Percentiles rank a stretch among this genome's conserved stretches.
phyloP scores from a whole-genome alignment of 2,797 vertebrate genomes.

The Tauraco hartlaubi region DNA sequence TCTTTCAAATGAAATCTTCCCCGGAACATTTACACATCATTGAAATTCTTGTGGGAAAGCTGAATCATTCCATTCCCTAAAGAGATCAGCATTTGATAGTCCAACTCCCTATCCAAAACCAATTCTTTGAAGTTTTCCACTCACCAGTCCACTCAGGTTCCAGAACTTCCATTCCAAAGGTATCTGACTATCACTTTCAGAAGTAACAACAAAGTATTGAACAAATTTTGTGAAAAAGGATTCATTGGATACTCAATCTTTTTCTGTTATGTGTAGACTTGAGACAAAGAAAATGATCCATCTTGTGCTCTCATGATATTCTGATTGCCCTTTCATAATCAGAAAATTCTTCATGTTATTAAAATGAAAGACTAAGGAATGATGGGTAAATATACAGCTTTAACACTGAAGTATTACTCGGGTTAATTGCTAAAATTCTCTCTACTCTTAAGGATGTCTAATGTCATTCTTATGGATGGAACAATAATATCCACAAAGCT shows the following conservation, averaged over 20 bases:
- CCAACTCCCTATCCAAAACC: not conserved
- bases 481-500: not conserved
- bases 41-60: not conserved
- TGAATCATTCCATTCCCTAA: constrained; percentile 16
- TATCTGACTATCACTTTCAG: not conserved
- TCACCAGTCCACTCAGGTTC: not conserved
- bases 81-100: constrained; percentile 9
- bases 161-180: not conserved
- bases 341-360: not conserved
- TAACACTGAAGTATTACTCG: not conserved
- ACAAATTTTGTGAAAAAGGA: not conserved
- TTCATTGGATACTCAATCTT: not conserved
- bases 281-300: not conserved
- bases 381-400: not conserved
- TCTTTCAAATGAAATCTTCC: not conserved
- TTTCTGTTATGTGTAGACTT: not conserved
- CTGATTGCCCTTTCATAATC: not conserved
- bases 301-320: not conserved
- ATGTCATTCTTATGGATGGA: not conserved
- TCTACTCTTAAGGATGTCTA: not conserved
- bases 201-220: not conserved
- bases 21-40: not conserved
- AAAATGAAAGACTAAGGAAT: not conserved
- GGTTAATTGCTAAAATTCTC: not conserved
- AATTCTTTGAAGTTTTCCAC: constrained; percentile 1